These are phyloP conservation scores for Linnaemya vulpina DNA, from an alignment of 2,888 invertebrate species.

Conservation along the genomic window DNA sequence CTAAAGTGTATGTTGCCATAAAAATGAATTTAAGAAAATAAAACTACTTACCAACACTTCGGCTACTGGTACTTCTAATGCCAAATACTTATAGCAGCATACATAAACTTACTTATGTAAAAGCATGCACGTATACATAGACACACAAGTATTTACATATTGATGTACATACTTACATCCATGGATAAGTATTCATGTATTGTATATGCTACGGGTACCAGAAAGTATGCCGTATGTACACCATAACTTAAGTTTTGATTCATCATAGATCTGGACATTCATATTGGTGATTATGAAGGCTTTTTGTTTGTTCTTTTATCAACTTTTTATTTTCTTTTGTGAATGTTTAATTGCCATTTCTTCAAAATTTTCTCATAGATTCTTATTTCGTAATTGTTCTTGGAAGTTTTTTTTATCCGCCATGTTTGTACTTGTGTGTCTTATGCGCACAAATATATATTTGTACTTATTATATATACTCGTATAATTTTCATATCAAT, in stretches of 20 bases:
- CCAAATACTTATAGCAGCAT: not conserved
- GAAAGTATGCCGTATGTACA: not conserved
- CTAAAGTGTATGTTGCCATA: not conserved
- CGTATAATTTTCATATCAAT: conserved; percentile 9
- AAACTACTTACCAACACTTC: conserved; percentile 11
- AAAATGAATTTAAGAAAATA: conserved; percentile 12
- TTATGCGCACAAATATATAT: not conserved
- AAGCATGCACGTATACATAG: not conserved
- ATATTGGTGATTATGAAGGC: not conserved
- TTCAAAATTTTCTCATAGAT: conserved; percentile 40
- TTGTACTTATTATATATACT: not conserved
- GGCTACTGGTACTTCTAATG: conserved; percentile 1
- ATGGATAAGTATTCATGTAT: too few species aligned
- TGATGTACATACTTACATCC: not conserved
- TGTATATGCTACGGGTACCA: not conserved
- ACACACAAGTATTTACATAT: not conserved
- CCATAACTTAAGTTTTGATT: not conserved
- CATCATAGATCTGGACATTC: conserved; percentile 13
- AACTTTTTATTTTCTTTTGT: conserved; percentile 37
- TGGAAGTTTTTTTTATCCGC: conserved; percentile 7
- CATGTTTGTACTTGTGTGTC: not conserved
- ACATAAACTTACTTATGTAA: not conserved
- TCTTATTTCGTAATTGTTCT: conserved; percentile 1
- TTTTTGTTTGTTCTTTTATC: not conserved
- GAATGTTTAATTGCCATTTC: conserved; percentile 31